Evolutionary conservation across 2,113 vertebrate genomes (phyloP).

Genomic region (Engystomops pustulosus): DNA sequence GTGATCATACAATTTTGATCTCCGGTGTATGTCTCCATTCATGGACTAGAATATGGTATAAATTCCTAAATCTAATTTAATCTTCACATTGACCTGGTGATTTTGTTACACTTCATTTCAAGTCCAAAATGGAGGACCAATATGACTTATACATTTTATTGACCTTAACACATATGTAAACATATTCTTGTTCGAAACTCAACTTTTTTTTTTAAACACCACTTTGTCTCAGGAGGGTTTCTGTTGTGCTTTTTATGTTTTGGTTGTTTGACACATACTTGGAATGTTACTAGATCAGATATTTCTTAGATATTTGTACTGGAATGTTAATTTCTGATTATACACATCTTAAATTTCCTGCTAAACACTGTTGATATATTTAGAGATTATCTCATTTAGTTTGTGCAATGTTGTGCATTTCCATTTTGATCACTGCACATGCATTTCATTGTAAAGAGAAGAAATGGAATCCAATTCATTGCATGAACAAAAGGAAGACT

Average conservation of each 20-base stretch:
- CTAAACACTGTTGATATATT: not conserved
- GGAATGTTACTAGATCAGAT: not conserved
- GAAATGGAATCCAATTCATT: not conserved
- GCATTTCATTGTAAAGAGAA: conserved; percentile 9
- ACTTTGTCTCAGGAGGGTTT: not conserved
- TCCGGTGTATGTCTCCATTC: not conserved
- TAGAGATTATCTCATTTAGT: not conserved
- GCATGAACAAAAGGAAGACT: conserved; percentile 54
- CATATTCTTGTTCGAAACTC: not conserved
- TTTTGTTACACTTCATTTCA: not conserved
- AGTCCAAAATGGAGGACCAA: not conserved
- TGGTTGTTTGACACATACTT: conserved; percentile 10
- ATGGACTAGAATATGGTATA: too few relatives aligned
- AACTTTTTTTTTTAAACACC: too few relatives aligned
- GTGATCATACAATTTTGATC: too few relatives aligned
- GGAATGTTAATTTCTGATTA: not conserved
- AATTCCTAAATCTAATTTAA: not conserved
- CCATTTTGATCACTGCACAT: conserved; percentile 39
- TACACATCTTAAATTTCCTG: not conserved
- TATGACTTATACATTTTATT: not conserved
- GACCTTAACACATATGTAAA: not conserved
- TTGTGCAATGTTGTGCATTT: conserved; percentile 18
- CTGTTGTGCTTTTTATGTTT: not conserved
- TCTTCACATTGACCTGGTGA: not conserved
- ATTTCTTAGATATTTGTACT: not conserved